Evolutionary conservation across 92 coral and sea anemone species (phyloP).

Genomic region (Zoanthus sansibaricus): DNA sequence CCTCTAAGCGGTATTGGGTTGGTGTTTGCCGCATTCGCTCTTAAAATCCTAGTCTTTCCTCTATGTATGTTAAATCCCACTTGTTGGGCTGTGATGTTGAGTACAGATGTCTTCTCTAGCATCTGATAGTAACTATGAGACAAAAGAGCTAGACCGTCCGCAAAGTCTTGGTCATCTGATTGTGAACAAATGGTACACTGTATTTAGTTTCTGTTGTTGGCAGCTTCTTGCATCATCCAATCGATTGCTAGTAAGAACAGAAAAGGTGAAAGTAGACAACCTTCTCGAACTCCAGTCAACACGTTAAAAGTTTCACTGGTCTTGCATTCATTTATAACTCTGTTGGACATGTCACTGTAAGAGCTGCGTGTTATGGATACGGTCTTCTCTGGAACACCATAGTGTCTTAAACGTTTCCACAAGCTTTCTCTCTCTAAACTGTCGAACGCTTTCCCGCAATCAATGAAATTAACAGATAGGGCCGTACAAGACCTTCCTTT

Average conservation of each 20-base stretch:
- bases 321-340: slow-evolving; percentile 19
- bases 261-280: slow-evolving; percentile 32
- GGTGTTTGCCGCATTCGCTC: slow-evolving; percentile 7
- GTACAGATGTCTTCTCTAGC: background rate
- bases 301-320: slow-evolving; percentile 13
- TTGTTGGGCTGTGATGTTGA: slow-evolving; percentile 17
- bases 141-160: slow-evolving; percentile 21
- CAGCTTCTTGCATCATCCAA: slow-evolving; percentile 12
- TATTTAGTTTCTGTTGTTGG: slow-evolving; percentile 23
- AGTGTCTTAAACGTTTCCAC: slow-evolving; percentile 43
- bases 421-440: slow-evolving; percentile 21
- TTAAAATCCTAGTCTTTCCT: slow-evolving; percentile 4
- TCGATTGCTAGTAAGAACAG: slow-evolving; percentile 12
- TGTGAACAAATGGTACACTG: background rate
- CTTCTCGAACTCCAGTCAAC: slow-evolving; percentile 27
- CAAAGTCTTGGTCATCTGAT: slow-evolving; percentile 12
- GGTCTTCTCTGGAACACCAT: slow-evolving; percentile 36
- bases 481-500: slow-evolving; percentile 25
- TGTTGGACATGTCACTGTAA: slow-evolving; percentile 19
- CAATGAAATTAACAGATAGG: slow-evolving; percentile 31
- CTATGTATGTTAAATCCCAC: slow-evolving; percentile 9
- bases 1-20: background rate
- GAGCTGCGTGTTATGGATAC: slow-evolving; percentile 20
- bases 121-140: background rate
- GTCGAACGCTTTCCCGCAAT: slow-evolving; percentile 46